Base-by-base conservation (phyloP, 1,140 invertebrate species). In the Samia ricini region DNA sequence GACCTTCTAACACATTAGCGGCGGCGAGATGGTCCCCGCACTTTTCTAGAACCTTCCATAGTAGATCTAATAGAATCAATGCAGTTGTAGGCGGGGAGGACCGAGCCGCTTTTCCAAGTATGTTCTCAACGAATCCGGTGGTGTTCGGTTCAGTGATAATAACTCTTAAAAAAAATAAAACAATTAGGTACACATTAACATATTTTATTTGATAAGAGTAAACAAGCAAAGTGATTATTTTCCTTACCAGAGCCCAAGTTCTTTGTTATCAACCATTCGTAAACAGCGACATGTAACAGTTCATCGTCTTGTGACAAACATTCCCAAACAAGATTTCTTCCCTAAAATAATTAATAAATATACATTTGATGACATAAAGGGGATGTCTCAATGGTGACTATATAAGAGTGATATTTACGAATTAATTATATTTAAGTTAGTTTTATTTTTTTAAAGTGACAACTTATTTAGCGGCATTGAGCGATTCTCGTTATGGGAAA, bases 11-110 rank as follows among this genome's bases (percentile, higher is more conserved):
- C 61, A 99, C 97, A 74, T 96, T 95, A 2, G 98, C 98, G n/a
- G 98, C 98, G 8, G 96, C 95, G 7, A 95, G 93, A 84, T 98
- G 98, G 83, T 99, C 97, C 26, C 95, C 95, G 77, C 95, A 96
- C 76, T 95, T 95, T 83, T 99, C 98, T 78, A 99, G 98, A 84
- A 96, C 98, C 84, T 98, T 98, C 98, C 98, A 99, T 15, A 99
- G 89, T 60, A 99, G 91, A 86, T 99, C 97, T 51, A 97, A 93
- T 4, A 96, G 92, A 56, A 93, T 92, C 0, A 95, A 85, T 64
- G 93, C 92, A 20, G 93, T 90, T 2, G 89, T 84, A 59, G 91
- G 71, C 1, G 80, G 65, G 1, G 84, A 83, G 7, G 77, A 66
- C 2, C 83, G 78, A 19, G 85, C 81, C 19, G 83, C 85, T 23